Evolutionary conservation across 1,140 invertebrate genomes (phyloP).

Genomic region (Stenopsyche tienmushanensis): DNA sequence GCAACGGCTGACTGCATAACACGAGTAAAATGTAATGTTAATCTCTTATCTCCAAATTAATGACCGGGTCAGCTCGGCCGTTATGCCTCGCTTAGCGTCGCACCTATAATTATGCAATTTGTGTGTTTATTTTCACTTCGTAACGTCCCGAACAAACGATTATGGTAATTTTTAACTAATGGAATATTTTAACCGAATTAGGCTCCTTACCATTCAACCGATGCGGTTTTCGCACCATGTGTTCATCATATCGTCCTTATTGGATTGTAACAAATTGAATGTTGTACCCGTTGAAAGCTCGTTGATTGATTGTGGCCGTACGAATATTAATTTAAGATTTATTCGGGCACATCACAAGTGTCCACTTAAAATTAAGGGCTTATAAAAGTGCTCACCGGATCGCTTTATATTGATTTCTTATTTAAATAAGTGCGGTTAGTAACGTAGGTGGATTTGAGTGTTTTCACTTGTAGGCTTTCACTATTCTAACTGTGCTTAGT

Average conservation of each 20-base stretch:
- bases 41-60: slow-evolving; percentile 9
- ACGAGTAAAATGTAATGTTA: neutral
- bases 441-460: slow-evolving; percentile 8
- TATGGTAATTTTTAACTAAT: slow-evolving; percentile 15
- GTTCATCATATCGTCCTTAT: slow-evolving; percentile 9
- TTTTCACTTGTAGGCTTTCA: slow-evolving; percentile 17
- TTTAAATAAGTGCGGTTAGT: neutral
- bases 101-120: slow-evolving; percentile 18
- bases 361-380: no score
- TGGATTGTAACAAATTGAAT: slow-evolving; percentile 21
- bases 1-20: no score
- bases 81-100: neutral
- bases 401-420: slow-evolving; percentile 1
- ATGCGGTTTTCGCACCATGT: neutral
- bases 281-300: neutral
- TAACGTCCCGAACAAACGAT: neutral
- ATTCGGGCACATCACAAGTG: no score
- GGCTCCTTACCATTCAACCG: neutral
- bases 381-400: no score
- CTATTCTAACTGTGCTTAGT: slow-evolving; percentile 15
- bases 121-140: slow-evolving; percentile 19
- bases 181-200: neutral
- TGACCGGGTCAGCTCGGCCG: neutral
- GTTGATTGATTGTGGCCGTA: no score
- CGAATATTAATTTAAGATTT: no score